Conservation (phyloP, 2,797 vertebrate species). For the Garrulus glandarius region DNA sequence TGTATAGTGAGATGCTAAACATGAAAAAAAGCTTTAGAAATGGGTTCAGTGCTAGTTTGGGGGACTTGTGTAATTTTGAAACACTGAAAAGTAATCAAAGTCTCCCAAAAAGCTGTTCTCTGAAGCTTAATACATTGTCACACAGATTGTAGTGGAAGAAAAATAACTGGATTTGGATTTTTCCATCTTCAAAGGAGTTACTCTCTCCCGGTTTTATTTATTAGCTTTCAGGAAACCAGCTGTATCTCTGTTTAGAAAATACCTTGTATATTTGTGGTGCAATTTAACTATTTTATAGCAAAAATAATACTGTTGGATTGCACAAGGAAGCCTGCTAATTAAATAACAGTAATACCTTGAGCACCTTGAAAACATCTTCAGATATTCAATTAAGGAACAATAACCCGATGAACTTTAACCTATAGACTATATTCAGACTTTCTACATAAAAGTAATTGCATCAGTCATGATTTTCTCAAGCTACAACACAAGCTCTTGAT, state of each 20-base stretch:
- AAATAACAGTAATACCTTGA: conserved; percentile 53
- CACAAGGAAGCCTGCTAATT: conserved; percentile 43
- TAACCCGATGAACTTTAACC: conserved; percentile 54
- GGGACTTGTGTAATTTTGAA: not conserved
- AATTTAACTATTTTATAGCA: conserved; percentile 5
- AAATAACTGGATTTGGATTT: conserved; percentile 1
- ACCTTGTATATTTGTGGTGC: not conserved
- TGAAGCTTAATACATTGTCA: not conserved
- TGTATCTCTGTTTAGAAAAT: conserved; percentile 38
- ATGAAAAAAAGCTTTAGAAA: conserved; percentile 33
- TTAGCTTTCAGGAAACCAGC: not conserved
- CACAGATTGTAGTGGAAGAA: not conserved
- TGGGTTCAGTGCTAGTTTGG: not conserved
- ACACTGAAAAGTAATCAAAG: not conserved
- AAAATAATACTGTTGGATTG: conserved; percentile 39
- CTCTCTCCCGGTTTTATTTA: not conserved
- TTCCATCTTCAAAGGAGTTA: conserved; percentile 12
- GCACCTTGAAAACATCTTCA: conserved; percentile 64
- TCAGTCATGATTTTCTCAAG: conserved; percentile 72
- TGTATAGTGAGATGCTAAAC: conserved; percentile 32
- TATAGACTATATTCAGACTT: conserved; percentile 58
- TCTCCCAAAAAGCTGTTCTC: not conserved
- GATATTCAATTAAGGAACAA: conserved; percentile 66
- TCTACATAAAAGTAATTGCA: conserved; percentile 68
- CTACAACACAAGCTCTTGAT: conserved; percentile 56